These are phyloP conservation scores for Haliclona indistincta DNA, from an alignment of 37 sponge, comb jelly and placozoan genomes.

Conservation along the genomic window DNA sequence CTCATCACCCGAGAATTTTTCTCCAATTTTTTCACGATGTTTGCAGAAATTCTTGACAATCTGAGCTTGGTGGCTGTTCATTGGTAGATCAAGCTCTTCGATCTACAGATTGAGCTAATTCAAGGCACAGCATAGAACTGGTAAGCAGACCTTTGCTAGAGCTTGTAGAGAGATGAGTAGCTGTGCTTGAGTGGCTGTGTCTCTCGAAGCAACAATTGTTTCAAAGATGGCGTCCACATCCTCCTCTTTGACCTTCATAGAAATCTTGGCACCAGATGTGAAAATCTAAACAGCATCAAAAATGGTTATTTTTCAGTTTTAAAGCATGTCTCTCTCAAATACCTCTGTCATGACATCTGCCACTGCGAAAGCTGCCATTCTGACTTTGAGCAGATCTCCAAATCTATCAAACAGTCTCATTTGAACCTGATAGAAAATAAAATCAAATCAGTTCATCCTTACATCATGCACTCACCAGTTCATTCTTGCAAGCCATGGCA, in stretches of 20 bases:
- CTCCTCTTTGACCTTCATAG: background rate
- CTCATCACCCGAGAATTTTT: conserved; percentile 37
- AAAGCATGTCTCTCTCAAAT: too few species aligned
- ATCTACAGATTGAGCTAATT: too few species aligned
- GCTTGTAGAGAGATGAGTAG: conserved; percentile 57
- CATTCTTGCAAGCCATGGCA: too few species aligned
- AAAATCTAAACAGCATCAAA: too few species aligned
- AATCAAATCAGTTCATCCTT: too few species aligned
- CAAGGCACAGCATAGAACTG: too few species aligned
- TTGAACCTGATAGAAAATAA: background rate
- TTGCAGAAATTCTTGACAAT: conserved; percentile 60
- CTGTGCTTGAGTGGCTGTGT: conserved; percentile 24
- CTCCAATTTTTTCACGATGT: conserved; percentile 46
- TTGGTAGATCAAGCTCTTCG: conserved; percentile 55
- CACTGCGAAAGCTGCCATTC: background rate
- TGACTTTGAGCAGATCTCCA: background rate
- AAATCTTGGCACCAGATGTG: background rate
- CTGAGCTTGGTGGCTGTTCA: conserved; percentile 68
- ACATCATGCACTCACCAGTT: too few species aligned
- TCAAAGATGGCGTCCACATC: conserved; percentile 5
- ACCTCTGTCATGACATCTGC: conserved; percentile 3
- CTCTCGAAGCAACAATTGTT: background rate
- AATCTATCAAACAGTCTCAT: background rate
- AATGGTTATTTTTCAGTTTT: too few species aligned
- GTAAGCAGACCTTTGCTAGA: conserved; percentile 43